Base-by-base conservation (phyloP, 1,140 invertebrate species). In the Popillia japonica region DNA sequence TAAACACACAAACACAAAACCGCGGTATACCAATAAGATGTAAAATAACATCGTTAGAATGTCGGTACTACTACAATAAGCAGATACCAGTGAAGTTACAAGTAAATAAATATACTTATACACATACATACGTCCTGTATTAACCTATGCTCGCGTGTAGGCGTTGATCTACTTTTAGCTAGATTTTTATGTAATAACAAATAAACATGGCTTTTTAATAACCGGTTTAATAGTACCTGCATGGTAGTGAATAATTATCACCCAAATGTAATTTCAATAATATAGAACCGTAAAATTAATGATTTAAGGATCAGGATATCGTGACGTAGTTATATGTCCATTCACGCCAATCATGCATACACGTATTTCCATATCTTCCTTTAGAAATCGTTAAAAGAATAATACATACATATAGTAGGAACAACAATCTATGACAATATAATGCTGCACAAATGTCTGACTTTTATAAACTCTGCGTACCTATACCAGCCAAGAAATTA, bases 141-240 rank as follows among this genome's bases (percentile, higher is more conserved):
- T 2, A 48, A 48, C 44, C 44, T 48, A 48, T 48, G 1, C n/a
- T 34, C 3, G 22, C 3, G 22, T 34, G 61, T 68, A 68, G 61
- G 61, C 27, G 61, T 23, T 68, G 61, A 68, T 27, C 61, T 68
- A 68, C 61, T 68, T 68, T 68, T 22, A 14, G 8, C 61, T 27
- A 10, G 22, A 14, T 23, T 27, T 14, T 68, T 27, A 22, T 68
- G 22, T 55, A 17, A 55, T 22, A 14, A 22, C 20, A 68, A 68
- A 22, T 22, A 23, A 20, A 68, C 20, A 64, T 64, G 17, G 10
- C 8, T 64, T 64, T 64, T 64, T 23, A 17, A 10, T n/a, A 64
- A 68, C 20, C 61, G 20, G 11, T 9, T 68, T 9, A 68, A 23
- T 6, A 55, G 48, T n/a, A 55, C 48, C 14, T 55, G 14, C 14